Percentiles rank a stretch among this genome's conserved stretches.
Conservation (phyloP, 2,113 vertebrate genomes). For the Dromaius novaehollandiae region DNA sequence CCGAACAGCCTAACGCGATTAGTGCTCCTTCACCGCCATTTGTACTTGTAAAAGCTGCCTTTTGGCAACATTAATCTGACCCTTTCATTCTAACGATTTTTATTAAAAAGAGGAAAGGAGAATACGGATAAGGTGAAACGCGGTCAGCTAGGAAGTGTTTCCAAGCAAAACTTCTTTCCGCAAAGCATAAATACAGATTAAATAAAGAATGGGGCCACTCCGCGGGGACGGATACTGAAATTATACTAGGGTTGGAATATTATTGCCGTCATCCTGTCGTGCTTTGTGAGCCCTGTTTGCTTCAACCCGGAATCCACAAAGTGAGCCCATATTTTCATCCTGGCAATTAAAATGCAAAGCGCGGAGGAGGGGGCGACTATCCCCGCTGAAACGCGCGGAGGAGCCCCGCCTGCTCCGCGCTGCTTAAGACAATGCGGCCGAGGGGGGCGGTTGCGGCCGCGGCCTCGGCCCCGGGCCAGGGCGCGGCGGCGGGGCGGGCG, state of each 20-base stretch:
- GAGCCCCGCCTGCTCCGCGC: background rate
- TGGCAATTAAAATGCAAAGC: rapidly evolving
- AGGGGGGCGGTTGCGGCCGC: too few species aligned
- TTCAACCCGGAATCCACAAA: background rate
- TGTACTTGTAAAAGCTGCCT: background rate
- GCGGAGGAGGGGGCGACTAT: rapidly evolving
- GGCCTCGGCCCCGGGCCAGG: background rate
- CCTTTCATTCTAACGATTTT: background rate
- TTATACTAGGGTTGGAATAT: rapidly evolving
- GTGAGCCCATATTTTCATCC: background rate
- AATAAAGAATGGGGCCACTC: background rate
- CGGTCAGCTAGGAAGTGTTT: background rate
- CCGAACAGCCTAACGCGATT: background rate
- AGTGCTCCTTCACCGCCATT: background rate
- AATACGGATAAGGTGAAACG: background rate
- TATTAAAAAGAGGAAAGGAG: background rate
- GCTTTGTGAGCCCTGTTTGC: background rate
- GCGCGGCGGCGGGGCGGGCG: too few species aligned
- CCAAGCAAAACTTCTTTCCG: background rate
- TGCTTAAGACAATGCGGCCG: background rate
- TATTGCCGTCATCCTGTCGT: background rate
- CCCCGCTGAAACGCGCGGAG: background rate
- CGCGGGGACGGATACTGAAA: background rate
- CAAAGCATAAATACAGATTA: background rate
- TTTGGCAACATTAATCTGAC: background rate